Evolutionary conservation across 2,888 invertebrate species (phyloP).

Genomic region (Eupeodes luniger): DNA sequence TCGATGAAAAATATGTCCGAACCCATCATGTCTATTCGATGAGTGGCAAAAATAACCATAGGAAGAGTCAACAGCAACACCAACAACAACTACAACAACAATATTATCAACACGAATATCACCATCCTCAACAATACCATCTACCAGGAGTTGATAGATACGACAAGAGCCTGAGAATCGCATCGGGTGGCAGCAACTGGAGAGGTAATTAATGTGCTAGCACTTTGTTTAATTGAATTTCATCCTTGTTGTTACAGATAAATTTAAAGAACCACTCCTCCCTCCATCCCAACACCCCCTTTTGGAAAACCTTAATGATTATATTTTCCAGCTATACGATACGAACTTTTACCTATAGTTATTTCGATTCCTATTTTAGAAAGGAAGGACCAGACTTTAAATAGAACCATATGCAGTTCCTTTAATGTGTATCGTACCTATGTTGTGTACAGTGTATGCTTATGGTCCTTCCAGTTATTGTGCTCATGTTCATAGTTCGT

Average conservation of each 20-base stretch:
- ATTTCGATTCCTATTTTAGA: no score
- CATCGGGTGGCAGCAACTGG: conserved; percentile 71
- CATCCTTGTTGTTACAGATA: conserved; percentile 31
- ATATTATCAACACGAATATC: conserved; percentile 79
- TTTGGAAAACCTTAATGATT: background rate
- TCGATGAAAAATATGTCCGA: conserved; percentile 83
- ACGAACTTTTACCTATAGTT: no score
- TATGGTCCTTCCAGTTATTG: background rate
- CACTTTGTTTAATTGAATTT: conserved; percentile 64
- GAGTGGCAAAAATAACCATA: conserved; percentile 82
- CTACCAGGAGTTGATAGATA: conserved; percentile 81
- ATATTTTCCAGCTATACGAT: conserved; percentile 10
- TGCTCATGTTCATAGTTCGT: conserved; percentile 23
- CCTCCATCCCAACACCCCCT: background rate
- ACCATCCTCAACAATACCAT: conserved; percentile 80
- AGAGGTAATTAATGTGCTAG: conserved; percentile 71
- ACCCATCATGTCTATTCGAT: conserved; percentile 83
- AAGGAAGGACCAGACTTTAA: conserved; percentile 40
- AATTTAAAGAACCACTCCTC: background rate
- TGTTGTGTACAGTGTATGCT: background rate
- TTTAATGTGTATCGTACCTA: background rate
- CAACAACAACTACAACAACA: conserved; percentile 77
- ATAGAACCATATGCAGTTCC: conserved; percentile 43
- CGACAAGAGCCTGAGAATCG: conserved; percentile 81
- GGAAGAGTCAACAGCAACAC: conserved; percentile 82